A percentile compares a stretch with the other conserved stretches of the same genome.
Evolutionary conservation across 2,797 vertebrate genomes (phyloP).

Genomic region (Pipistrellus nathusii): DNA sequence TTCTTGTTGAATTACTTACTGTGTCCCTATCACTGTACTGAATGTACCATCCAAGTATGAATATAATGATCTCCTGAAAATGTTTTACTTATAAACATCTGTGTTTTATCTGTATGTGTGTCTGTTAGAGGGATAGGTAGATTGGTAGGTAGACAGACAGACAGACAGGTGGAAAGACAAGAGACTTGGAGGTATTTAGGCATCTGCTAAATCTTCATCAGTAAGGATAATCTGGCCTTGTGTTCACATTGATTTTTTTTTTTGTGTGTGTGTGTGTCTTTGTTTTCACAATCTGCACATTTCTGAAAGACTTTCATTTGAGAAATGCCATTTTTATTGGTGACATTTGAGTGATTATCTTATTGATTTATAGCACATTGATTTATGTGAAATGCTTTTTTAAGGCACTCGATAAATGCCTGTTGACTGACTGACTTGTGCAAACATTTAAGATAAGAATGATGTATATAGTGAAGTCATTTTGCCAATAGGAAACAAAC

Average conservation of each 20-base stretch:
- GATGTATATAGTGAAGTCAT: slow-evolving; percentile 57
- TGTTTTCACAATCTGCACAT: neutral
- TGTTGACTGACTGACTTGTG: slow-evolving; percentile 70
- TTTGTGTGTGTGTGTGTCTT: neutral
- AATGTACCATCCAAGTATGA: neutral
- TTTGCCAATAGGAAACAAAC: slow-evolving; percentile 65
- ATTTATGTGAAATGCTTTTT: slow-evolving; percentile 67
- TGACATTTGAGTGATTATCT: slow-evolving; percentile 55
- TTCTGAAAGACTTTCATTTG: slow-evolving; percentile 55
- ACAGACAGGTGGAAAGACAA: neutral
- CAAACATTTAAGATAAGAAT: slow-evolving; percentile 78
- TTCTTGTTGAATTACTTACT: neutral
- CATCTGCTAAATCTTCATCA: neutral
- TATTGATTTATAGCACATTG: slow-evolving; percentile 43
- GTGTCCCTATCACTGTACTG: neutral
- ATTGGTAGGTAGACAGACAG: neutral
- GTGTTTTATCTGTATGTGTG: neutral
- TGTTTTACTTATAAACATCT: neutral
- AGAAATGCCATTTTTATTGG: neutral
- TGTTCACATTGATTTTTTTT: neutral
- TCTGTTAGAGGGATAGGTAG: neutral
- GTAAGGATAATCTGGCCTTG: neutral
- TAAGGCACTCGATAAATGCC: slow-evolving; percentile 49
- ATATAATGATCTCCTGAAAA: neutral
- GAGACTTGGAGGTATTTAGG: neutral